Evolutionary conservation across 2,797 vertebrate species (phyloP).

Genomic region (Masticophis lateralis): DNA sequence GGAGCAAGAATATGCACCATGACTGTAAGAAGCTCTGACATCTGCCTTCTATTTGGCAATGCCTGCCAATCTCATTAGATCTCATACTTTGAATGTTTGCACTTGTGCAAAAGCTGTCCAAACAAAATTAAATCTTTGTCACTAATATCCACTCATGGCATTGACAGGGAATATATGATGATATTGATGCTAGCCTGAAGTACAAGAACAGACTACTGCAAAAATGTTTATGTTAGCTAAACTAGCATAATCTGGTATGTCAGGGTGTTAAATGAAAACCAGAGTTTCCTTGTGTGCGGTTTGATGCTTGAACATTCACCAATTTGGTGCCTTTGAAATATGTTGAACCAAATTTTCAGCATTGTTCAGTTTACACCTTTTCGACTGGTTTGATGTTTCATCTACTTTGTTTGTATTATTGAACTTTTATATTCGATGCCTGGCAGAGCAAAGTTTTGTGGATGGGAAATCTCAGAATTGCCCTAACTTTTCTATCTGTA

Average conservation of each 20-base stretch:
- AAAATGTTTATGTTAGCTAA: background rate
- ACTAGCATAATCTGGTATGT: background rate
- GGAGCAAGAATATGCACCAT: conserved; percentile 52
- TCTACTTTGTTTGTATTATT: background rate
- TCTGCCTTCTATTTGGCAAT: conserved; percentile 66
- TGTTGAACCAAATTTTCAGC: background rate
- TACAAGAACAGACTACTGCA: conserved; percentile 50
- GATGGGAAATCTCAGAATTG: background rate
- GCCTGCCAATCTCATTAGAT: conserved; percentile 70
- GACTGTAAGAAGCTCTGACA: conserved; percentile 63
- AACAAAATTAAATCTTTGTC: conserved; percentile 68
- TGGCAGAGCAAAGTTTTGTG: background rate
- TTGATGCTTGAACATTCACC: background rate
- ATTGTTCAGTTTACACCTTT: background rate
- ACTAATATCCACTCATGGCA: conserved; percentile 62
- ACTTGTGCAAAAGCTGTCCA: conserved; percentile 71
- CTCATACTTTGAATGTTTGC: conserved; percentile 68
- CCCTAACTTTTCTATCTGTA: background rate
- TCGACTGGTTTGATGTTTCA: background rate
- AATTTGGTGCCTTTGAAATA: background rate
- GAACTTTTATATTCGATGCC: background rate
- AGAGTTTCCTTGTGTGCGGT: conserved; percentile 29
- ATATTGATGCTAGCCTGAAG: conserved; percentile 62
- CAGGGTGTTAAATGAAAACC: conserved; percentile 25
- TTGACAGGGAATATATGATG: conserved; percentile 68